Conservation (phyloP, 2,888 invertebrate genomes). For the Pyrocoelia pectoralis region DNA sequence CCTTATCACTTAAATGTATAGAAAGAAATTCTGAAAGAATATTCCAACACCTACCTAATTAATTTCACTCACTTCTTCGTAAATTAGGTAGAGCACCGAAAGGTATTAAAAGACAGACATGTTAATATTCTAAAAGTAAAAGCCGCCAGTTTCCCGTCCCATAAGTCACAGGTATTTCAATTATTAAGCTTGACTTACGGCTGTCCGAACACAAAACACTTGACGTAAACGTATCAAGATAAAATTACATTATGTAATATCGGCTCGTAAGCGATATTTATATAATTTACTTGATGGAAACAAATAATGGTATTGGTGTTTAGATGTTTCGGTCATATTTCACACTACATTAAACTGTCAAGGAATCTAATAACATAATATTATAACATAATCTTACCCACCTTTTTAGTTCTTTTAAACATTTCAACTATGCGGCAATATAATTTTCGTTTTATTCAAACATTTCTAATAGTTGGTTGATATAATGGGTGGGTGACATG, state of each 20-base stretch:
- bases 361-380: constrained; percentile 57
- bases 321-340: constrained; percentile 55
- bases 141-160: constrained; percentile 42
- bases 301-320: constrained; percentile 50
- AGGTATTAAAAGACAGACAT: constrained; percentile 28
- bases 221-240: constrained; percentile 34
- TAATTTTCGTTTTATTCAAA: not conserved
- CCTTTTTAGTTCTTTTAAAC: constrained; percentile 23
- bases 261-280: constrained; percentile 18
- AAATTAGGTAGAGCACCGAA: constrained; percentile 8
- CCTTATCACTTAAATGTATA: not conserved
- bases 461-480: not conserved
- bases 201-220: constrained; percentile 35
- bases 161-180: constrained; percentile 51
- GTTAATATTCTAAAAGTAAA: constrained; percentile 35
- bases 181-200: constrained; percentile 47
- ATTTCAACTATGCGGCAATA: constrained; percentile 28
- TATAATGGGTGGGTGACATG: too few relatives aligned
- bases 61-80: not conserved
- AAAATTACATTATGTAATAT: constrained; percentile 26
- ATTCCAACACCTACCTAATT: not conserved
- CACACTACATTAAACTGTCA: constrained; percentile 59
- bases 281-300: constrained; percentile 40
- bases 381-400: constrained; percentile 57
- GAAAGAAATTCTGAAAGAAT: not conserved